Conservation (phyloP, 2,113 vertebrate genomes). For the Taxidea taxus region DNA sequence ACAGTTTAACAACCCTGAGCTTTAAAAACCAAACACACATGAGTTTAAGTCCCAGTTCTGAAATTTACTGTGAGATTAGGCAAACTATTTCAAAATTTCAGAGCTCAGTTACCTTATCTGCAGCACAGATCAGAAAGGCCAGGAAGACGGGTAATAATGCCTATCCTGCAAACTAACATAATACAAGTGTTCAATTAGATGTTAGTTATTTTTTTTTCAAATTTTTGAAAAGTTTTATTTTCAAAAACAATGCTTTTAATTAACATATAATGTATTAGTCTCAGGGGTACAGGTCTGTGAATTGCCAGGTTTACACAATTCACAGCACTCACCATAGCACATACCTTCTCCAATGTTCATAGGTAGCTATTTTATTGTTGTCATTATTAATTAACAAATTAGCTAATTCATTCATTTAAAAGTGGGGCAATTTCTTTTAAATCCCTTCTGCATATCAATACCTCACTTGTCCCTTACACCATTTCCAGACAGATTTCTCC, state of each 20-base stretch:
- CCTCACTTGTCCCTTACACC: not conserved
- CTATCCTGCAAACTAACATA: not conserved
- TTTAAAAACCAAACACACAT: fast-evolving
- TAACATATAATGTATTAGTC: too few relatives aligned
- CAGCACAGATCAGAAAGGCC: not conserved
- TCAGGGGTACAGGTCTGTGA: too few relatives aligned
- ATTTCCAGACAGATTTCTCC: not conserved
- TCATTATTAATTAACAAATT: not conserved
- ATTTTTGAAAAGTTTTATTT: too few relatives aligned
- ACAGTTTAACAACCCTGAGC: not conserved
- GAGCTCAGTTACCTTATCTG: not conserved
- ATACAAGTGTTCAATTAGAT: not conserved
- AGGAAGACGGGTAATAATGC: not conserved
- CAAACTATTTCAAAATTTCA: not conserved
- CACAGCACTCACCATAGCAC: too few relatives aligned
- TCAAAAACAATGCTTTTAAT: too few relatives aligned
- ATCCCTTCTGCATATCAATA: not conserved
- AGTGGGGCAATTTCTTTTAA: not conserved
- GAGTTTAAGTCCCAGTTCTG: not conserved
- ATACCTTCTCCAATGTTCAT: too few relatives aligned
- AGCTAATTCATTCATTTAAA: not conserved
- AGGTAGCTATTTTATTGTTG: not conserved
- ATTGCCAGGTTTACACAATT: too few relatives aligned
- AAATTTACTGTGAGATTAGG: not conserved
- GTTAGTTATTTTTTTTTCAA: too few relatives aligned